Conservation (phyloP, 1,140 invertebrate genomes). For the Drosophila grimshawi region DNA sequence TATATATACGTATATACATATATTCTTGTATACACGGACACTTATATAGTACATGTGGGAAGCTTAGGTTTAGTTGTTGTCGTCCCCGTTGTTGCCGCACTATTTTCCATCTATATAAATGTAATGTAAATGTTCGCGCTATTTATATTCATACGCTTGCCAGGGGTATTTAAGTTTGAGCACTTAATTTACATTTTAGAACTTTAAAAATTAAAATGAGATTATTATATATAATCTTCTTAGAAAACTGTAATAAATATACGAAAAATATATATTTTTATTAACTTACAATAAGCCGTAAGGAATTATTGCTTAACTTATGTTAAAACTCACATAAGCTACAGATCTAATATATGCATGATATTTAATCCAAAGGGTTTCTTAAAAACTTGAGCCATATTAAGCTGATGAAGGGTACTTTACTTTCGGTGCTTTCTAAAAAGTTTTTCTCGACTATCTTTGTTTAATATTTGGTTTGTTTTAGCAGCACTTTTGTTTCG, state of each 20-base stretch:
- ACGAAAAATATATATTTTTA: too few species aligned
- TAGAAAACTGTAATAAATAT: too few species aligned
- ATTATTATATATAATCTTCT: too few species aligned
- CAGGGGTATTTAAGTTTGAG: not conserved
- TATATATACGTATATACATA: not conserved
- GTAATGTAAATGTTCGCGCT: constrained; percentile 9
- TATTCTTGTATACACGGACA: not conserved
- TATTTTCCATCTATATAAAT: constrained; percentile 23
- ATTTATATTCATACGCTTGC: constrained; percentile 8
- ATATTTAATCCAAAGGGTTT: not conserved
- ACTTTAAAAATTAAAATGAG: too few species aligned
- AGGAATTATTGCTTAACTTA: not conserved
- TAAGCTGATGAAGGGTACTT: constrained; percentile 10
- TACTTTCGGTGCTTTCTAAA: constrained; percentile 1
- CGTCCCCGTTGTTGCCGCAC: constrained; percentile 8
- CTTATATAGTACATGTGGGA: constrained; percentile 7
- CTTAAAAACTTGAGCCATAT: not conserved
- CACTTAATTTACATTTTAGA: not conserved
- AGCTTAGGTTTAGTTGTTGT: constrained; percentile 28
- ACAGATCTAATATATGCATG: not conserved
- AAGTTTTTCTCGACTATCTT: constrained; percentile 11
- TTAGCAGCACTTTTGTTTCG: constrained; percentile 35
- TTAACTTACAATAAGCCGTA: not conserved
- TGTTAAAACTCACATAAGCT: too few species aligned
- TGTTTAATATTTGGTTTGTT: constrained; percentile 47